Evolutionary conservation across 2,888 invertebrate genomes (phyloP).

Genomic region (Tipula helvola): DNA sequence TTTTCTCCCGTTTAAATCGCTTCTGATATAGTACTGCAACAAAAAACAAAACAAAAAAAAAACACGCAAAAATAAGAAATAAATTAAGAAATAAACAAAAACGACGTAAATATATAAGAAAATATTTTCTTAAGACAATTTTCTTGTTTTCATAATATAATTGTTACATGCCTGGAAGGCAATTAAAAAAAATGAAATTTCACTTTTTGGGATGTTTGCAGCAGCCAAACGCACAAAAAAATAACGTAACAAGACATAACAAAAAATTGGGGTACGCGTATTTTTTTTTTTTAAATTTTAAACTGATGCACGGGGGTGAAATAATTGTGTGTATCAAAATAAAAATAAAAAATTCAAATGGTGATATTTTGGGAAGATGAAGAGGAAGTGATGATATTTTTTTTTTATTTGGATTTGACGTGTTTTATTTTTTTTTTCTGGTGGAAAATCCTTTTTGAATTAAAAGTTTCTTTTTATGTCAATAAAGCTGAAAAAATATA

Average conservation of each 20-base stretch:
- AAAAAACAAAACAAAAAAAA: neutral
- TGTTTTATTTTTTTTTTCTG: neutral
- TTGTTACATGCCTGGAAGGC: neutral
- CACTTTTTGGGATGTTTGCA: neutral
- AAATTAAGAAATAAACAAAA: neutral
- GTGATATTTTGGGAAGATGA: neutral
- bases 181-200: conserved; percentile 6
- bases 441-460: conserved; percentile 6
- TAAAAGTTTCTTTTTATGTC: conserved; percentile 4
- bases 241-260: neutral
- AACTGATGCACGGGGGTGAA: neutral
- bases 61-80: neutral
- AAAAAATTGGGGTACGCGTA: neutral
- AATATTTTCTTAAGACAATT: neutral
- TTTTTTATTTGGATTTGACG: conserved; percentile 6
- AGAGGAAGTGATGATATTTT: conserved; percentile 6
- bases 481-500: neutral
- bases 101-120: neutral
- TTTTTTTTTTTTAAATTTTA: neutral
- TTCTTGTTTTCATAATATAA: neutral
- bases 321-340: neutral
- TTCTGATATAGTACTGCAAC: conserved; percentile 77
- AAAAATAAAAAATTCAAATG: neutral
- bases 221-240: neutral
- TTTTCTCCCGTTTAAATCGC: conserved; percentile 76